A percentile compares a stretch with the other conserved stretches of the same genome.
phyloP scores from a whole-genome alignment of 2,797 vertebrate species.

The Zenarchopterus dispar region DNA sequence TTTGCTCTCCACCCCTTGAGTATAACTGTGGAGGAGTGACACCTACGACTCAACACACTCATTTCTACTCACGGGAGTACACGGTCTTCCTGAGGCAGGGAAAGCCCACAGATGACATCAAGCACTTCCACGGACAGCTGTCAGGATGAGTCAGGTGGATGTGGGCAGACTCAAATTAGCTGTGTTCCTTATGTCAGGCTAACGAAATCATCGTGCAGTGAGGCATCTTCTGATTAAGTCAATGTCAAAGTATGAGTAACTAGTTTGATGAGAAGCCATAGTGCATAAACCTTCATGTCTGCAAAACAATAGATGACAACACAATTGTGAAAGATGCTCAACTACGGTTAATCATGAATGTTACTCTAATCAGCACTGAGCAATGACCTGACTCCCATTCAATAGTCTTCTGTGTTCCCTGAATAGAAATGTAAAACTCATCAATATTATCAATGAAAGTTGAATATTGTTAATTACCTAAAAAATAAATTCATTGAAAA shows the following conservation, averaged over 20 bases:
- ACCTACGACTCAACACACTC: conserved; percentile 44
- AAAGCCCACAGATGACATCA: conserved; percentile 69
- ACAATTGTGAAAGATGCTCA: conserved; percentile 30
- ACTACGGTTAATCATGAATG: conserved; percentile 32
- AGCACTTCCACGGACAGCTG: conserved; percentile 67
- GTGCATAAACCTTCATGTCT: conserved; percentile 35
- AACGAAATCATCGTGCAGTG: conserved; percentile 56
- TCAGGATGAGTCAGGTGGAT: conserved; percentile 76
- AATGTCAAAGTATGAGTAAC: conserved; percentile 64
- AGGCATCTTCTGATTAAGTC: conserved; percentile 54
- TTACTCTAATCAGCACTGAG: conserved; percentile 33
- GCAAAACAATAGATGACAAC: conserved; percentile 45
- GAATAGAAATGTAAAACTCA: conserved; percentile 33
- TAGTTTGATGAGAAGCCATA: conserved; percentile 42
- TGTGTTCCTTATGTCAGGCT: conserved; percentile 65
- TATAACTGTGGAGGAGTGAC: conserved; percentile 41
- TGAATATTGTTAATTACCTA: background rate
- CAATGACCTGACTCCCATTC: conserved; percentile 28
- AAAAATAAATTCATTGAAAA: background rate
- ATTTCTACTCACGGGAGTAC: conserved; percentile 55
- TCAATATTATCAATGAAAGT: conserved; percentile 12
- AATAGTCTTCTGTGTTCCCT: conserved; percentile 22
- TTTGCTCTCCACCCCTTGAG: conserved; percentile 35
- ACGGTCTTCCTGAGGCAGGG: conserved; percentile 42
- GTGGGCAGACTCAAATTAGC: conserved; percentile 66